Conservation (phyloP, 2,888 invertebrate species). For the Lithophane ornitopus region DNA sequence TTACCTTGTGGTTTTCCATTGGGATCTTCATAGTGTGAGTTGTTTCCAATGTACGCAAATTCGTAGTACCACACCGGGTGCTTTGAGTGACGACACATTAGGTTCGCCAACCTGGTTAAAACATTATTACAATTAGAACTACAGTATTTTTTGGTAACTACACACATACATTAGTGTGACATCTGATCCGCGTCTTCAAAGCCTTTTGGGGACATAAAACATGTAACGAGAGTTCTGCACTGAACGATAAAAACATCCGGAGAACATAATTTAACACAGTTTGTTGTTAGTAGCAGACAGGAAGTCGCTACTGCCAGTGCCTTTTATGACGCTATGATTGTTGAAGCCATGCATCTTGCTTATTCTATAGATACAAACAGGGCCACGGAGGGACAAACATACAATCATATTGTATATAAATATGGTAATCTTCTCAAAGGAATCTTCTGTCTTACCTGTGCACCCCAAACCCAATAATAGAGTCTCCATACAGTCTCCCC, state of each 20-base stretch:
- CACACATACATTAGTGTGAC: neutral
- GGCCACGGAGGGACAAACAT: neutral
- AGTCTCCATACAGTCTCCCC: slow-evolving; percentile 91
- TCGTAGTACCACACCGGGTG: slow-evolving; percentile 92
- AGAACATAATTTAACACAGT: neutral
- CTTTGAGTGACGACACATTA: slow-evolving; percentile 90
- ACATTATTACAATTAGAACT: neutral
- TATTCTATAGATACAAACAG: neutral
- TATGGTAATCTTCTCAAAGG: neutral
- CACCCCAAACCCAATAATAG: slow-evolving; percentile 90
- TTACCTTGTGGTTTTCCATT: slow-evolving; percentile 88
- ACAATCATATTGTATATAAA: too few species aligned
- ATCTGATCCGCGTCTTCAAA: neutral
- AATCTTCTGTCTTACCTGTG: slow-evolving; percentile 86
- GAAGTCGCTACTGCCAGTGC: neutral
- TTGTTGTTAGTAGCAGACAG: too few species aligned
- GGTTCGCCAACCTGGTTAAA: slow-evolving; percentile 87
- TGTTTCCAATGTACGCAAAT: slow-evolving; percentile 91
- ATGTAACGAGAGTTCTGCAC: neutral
- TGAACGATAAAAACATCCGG: neutral
- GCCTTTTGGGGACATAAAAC: too few species aligned
- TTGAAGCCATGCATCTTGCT: neutral
- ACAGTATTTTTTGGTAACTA: too few species aligned
- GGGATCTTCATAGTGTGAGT: slow-evolving; percentile 90
- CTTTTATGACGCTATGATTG: neutral